A percentile compares a stretch with the other conserved stretches of the same genome.
Evolutionary conservation across 2,797 vertebrate species (phyloP).

Genomic region (Glyptemys insculpta): DNA sequence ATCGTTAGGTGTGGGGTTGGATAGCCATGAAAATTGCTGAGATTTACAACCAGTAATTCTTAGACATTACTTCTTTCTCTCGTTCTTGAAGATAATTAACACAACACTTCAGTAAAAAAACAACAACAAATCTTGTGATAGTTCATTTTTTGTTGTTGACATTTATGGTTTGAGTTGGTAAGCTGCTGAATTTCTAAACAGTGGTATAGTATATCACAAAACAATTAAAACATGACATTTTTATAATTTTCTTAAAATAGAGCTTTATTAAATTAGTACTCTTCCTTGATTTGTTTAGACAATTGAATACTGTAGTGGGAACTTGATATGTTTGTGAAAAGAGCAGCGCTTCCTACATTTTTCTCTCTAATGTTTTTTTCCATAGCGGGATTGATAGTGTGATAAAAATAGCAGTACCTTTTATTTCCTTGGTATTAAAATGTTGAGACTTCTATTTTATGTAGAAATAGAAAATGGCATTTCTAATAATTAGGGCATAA

Average conservation of each 20-base stretch:
- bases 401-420: background rate
- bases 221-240: background rate
- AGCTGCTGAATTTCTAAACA: background rate
- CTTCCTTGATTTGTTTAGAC: constrained; percentile 20
- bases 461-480: constrained; percentile 6
- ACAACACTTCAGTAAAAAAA: background rate
- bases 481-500: background rate
- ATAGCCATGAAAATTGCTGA: background rate
- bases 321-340: background rate
- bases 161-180: background rate
- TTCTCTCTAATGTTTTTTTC: background rate
- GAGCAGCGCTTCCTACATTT: background rate
- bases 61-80: background rate
- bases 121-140: background rate
- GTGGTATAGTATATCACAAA: background rate
- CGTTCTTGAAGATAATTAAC: background rate
- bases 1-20: background rate
- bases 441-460: background rate
- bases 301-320: background rate
- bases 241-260: constrained; percentile 15
- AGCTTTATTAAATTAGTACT: constrained; percentile 3
- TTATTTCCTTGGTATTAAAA: background rate
- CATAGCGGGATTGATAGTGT: background rate
- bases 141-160: background rate
- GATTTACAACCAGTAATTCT: background rate